A percentile compares a stretch with the other conserved stretches of the same genome.
phyloP scores from a whole-genome alignment of 2,797 vertebrate species.

The Spondyliosoma cantharus region DNA sequence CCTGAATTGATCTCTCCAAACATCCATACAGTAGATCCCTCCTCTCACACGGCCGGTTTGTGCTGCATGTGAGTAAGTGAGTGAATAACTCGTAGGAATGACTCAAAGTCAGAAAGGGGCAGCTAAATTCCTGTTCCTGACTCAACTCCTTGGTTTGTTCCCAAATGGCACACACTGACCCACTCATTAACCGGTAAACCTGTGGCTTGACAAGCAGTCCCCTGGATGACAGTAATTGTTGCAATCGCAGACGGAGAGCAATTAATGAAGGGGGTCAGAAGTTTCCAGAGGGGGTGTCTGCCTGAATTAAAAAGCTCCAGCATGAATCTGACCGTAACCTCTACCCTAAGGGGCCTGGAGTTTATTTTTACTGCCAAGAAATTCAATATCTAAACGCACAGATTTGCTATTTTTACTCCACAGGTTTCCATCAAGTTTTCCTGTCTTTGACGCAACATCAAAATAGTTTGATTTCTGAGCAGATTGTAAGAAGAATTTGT shows the following conservation, averaged over 20 bases:
- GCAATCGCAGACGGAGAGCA: constrained; percentile 70
- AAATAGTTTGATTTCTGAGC: background rate
- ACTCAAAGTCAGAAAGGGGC: constrained; percentile 45
- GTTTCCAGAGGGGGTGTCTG: constrained; percentile 77
- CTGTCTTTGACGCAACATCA: background rate
- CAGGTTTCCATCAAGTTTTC: background rate
- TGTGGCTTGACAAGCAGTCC: constrained; percentile 75
- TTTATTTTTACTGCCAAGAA: background rate
- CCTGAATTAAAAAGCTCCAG: constrained; percentile 63
- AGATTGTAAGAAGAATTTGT: background rate
- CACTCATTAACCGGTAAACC: constrained; percentile 81
- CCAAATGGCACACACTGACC: constrained; percentile 73
- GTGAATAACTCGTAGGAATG: constrained; percentile 62
- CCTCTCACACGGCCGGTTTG: constrained; percentile 22
- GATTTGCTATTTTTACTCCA: background rate
- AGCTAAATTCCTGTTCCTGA: constrained; percentile 66
- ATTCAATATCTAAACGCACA: background rate
- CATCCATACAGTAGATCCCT: constrained; percentile 20
- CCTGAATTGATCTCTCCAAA: constrained; percentile 44
- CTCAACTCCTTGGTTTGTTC: constrained; percentile 70
- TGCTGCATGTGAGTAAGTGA: constrained; percentile 24
- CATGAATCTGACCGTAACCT: constrained; percentile 47
- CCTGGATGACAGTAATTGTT: constrained; percentile 81
- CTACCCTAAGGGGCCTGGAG: constrained; percentile 47
- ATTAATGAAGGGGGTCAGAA: constrained; percentile 78